Percentiles rank a stretch among this genome's conserved stretches.
Evolutionary conservation across 2,888 invertebrate genomes (phyloP).

Genomic region (Epinotia bilunana): DNA sequence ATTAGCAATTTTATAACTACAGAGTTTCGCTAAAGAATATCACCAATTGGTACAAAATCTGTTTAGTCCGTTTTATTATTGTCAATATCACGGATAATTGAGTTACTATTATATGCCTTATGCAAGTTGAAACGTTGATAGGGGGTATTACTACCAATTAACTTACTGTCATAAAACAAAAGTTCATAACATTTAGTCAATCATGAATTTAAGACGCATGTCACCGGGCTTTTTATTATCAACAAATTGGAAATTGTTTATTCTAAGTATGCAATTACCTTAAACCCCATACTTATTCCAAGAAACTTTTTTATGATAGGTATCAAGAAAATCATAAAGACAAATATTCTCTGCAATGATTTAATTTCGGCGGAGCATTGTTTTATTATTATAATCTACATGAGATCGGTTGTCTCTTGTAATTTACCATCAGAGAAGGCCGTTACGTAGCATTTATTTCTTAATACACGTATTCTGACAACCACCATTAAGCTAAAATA

Average conservation of each 20-base stretch:
- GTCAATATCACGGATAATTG: constrained; percentile 6
- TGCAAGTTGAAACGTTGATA: constrained; percentile 1
- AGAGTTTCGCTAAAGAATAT: constrained; percentile 2
- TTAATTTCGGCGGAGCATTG: constrained; percentile 50
- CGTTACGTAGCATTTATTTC: constrained; percentile 56
- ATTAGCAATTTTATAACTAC: not conserved
- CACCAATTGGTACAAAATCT: constrained; percentile 12
- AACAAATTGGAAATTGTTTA: constrained; percentile 29
- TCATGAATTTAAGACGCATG: constrained; percentile 8
- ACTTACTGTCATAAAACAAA: constrained; percentile 19
- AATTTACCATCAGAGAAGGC: constrained; percentile 52
- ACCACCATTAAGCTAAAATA: constrained; percentile 66
- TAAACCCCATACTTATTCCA: not conserved
- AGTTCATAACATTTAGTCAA: not conserved
- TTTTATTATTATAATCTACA: constrained; percentile 49
- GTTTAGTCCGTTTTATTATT: not conserved
- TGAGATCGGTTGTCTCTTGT: constrained; percentile 50
- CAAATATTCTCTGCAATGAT: constrained; percentile 48
- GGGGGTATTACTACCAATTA: constrained; percentile 8
- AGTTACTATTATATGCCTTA: constrained; percentile 2
- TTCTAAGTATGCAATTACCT: constrained; percentile 10
- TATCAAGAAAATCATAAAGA: constrained; percentile 38
- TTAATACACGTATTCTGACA: constrained; percentile 57
- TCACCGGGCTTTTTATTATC: constrained; percentile 20
- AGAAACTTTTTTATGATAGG: constrained; percentile 38